Percentiles rank a stretch among this genome's conserved stretches.
phyloP scores from a whole-genome alignment of 2,888 invertebrate genomes.

The Xestoiulus laeticollis region DNA sequence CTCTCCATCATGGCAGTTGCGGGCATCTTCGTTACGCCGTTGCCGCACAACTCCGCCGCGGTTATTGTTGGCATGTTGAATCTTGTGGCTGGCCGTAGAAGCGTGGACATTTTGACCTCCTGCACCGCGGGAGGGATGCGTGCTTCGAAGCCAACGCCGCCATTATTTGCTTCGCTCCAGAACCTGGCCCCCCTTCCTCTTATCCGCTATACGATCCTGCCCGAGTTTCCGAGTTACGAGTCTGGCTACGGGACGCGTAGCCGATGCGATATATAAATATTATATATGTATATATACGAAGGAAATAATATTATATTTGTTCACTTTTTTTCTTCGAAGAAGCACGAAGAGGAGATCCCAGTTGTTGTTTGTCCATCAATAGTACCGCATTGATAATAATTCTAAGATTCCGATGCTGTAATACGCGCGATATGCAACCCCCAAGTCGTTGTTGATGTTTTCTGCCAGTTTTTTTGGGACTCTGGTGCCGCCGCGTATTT shows the following conservation, averaged over 20 bases:
- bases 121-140: neutral
- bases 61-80: neutral
- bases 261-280: conserved; percentile 5
- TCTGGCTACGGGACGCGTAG: neutral
- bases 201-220: conserved; percentile 28
- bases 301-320: neutral
- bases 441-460: conserved; percentile 31
- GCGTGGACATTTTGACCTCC: conserved; percentile 8
- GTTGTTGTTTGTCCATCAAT: conserved; percentile 28
- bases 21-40: neutral
- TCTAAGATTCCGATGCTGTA: neutral
- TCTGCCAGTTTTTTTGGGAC: neutral
- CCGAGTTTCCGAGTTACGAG: neutral
- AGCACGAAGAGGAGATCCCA: neutral
- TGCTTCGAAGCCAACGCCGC: neutral
- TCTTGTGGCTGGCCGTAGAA: neutral
- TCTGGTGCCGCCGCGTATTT: neutral
- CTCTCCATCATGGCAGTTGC: neutral
- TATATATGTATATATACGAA: conserved; percentile 25
- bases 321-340: conserved; percentile 11
- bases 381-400: conserved; percentile 12
- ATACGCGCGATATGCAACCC: conserved; percentile 30
- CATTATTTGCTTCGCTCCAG: neutral
- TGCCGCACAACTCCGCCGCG: neutral
- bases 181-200: neutral